Evolutionary conservation across 1,140 invertebrate species (phyloP), one percentile per base, ranked within the genome.

Genomic region (Heliconius nattereri): DNA sequence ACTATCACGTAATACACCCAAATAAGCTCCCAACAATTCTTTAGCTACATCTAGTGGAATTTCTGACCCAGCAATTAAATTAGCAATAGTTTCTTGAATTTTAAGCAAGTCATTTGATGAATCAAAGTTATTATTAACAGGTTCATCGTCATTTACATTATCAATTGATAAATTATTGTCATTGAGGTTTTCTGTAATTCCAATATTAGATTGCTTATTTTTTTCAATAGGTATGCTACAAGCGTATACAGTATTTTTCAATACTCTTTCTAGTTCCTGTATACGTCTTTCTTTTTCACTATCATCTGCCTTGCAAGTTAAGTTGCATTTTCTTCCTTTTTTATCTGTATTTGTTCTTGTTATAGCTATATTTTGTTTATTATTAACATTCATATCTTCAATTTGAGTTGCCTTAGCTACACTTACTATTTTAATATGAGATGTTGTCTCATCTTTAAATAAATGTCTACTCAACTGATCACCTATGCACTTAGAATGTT

Each of bases 161-260:
- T 73, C 6, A 13, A 76, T 71, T 45, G 86, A 87, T 8, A 83
- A 57, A 45, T 89, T 89, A 78, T 89, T 89, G 78, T 88, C 76
- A 37, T 92, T 88, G 20, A 92, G 52, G 52, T 81, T 87, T 82
- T 92, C 89, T 1, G 91, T 90, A 7, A 89, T 90, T 83, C 84
- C 83, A 11, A 90, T 91, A 78, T 94, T 87, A 78, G 86, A 89
- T 26, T 89, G 84, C 83, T 79, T 85, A 71, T 80, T 89, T 40
- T 84, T 57, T 23, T 73, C 82, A 60, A 73, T 85, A n/a, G 73
- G 78, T 7, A 84, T 89, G 60, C 89, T 88, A 80, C 87, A 92
- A n/a, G 89, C 78, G 49, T 93, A 94, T 6, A 94, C 87, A 13
- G 91, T 94, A 79, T 91, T 93, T 75, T 91, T 91, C 1, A 94